phyloP scores from a whole-genome alignment of 1,140 invertebrate genomes.

The Limonius californicus region DNA sequence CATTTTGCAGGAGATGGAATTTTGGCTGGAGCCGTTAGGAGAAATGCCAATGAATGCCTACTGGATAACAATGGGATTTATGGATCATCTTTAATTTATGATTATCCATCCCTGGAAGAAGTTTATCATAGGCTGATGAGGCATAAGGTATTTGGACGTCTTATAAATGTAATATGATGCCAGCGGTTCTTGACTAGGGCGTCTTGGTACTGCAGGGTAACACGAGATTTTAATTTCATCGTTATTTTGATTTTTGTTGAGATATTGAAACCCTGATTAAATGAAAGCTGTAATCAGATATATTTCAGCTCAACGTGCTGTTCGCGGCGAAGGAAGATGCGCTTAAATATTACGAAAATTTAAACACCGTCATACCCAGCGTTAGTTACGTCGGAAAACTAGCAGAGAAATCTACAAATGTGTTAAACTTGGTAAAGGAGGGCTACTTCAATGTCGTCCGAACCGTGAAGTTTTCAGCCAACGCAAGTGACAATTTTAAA shows the following conservation, averaged over 20 bases:
- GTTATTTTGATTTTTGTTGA: background rate
- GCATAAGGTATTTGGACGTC: constrained; percentile 49
- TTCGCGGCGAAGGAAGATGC: constrained; percentile 57
- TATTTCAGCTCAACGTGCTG: constrained; percentile 54
- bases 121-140: constrained; percentile 53
- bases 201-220: too few relatives aligned
- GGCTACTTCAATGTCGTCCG: constrained; percentile 43
- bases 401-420: constrained; percentile 57
- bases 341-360: constrained; percentile 51
- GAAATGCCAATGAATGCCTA: constrained; percentile 50
- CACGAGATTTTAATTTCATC: too few relatives aligned
- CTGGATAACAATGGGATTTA: constrained; percentile 55
- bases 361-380: constrained; percentile 52
- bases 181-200: too few relatives aligned
- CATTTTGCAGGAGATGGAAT: constrained; percentile 51
- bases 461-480: constrained; percentile 11
- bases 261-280: constrained; percentile 1
- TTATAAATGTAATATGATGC: background rate
- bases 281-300: background rate
- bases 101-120: constrained; percentile 62
- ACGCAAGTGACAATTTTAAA: constrained; percentile 4
- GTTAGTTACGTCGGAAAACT: constrained; percentile 57
- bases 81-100: constrained; percentile 51
- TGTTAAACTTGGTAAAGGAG: constrained; percentile 56
- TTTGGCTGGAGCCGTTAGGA: constrained; percentile 33